A percentile compares a stretch with the other conserved stretches of the same genome.
phyloP scores from a whole-genome alignment of 2,113 vertebrate genomes.

The Chascanopsetta lugubris region DNA sequence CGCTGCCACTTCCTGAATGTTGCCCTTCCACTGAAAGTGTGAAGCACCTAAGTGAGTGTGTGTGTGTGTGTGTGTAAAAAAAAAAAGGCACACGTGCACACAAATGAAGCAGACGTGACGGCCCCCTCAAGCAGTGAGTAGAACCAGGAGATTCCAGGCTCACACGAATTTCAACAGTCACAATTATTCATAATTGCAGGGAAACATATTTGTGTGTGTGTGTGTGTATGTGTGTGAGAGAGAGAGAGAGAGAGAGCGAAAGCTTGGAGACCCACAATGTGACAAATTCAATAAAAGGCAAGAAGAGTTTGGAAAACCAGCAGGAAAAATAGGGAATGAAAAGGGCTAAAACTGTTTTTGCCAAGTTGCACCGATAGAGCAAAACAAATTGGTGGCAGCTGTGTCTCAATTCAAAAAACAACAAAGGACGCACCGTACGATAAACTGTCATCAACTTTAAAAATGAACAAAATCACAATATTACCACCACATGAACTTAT shows the following conservation, averaged over 20 bases:
- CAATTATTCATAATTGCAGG: slow-evolving; percentile 86
- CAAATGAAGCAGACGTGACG: slow-evolving; percentile 60
- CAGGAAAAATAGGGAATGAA: slow-evolving; percentile 21
- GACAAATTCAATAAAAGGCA: slow-evolving; percentile 52
- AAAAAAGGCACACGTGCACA: slow-evolving; percentile 32
- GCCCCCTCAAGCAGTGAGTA: slow-evolving; percentile 68
- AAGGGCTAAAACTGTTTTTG: slow-evolving; percentile 66
- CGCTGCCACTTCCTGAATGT: slow-evolving; percentile 70
- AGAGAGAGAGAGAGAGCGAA: slow-evolving; percentile 34
- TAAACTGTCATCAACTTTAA: not conserved
- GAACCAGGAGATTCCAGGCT: slow-evolving; percentile 65
- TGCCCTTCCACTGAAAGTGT: slow-evolving; percentile 64
- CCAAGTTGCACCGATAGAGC: slow-evolving; percentile 73
- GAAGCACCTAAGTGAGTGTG: slow-evolving; percentile 36
- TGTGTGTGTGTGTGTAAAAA: slow-evolving; percentile 15
- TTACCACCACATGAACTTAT: too few species aligned
- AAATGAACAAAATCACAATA: too few species aligned
- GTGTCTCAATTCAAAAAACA: slow-evolving; percentile 7
- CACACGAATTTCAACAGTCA: slow-evolving; percentile 80
- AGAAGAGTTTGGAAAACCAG: slow-evolving; percentile 40
- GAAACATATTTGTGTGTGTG: slow-evolving; percentile 33
- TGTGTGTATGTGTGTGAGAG: slow-evolving; percentile 19
- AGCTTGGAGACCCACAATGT: slow-evolving; percentile 43
- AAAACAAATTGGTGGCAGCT: not conserved
- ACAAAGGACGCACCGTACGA: not conserved